Evolutionary conservation across 2,113 vertebrate genomes (phyloP).

Genomic region (Cervus canadensis): DNA sequence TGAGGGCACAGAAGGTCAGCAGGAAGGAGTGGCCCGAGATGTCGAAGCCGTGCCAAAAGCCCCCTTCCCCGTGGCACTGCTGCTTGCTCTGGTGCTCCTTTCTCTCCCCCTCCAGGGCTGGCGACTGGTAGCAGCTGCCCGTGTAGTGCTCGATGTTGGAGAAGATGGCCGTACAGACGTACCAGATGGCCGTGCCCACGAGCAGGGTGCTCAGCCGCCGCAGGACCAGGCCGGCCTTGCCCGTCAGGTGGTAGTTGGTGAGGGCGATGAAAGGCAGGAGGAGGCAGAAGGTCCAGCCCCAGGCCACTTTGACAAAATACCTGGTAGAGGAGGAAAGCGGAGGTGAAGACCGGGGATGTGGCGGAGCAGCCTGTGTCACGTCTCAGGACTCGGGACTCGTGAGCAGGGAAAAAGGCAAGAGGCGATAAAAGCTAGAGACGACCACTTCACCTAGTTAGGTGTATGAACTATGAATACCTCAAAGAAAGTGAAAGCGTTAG

Average conservation of each 20-base stretch:
- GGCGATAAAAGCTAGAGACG: neutral
- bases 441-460: neutral
- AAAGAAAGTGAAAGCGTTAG: neutral
- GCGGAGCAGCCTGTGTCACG: fast-evolving
- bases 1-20: slow-evolving; percentile 89
- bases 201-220: slow-evolving; percentile 84
- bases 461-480: neutral
- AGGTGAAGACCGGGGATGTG: neutral
- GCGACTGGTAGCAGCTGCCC: slow-evolving; percentile 82
- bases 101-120: neutral
- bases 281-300: slow-evolving; percentile 94
- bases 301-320: slow-evolving; percentile 96
- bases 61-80: slow-evolving; percentile 83
- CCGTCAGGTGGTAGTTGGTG: slow-evolving; percentile 82
- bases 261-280: slow-evolving; percentile 92
- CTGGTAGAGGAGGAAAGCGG: slow-evolving; percentile 78
- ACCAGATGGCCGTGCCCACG: slow-evolving; percentile 92
- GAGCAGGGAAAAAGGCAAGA: neutral
- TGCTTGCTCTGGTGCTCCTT: slow-evolving; percentile 76
- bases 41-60: slow-evolving; percentile 91
- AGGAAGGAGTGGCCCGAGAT: slow-evolving; percentile 97
- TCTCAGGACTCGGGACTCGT: neutral
- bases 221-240: slow-evolving; percentile 73
- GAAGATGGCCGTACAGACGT: slow-evolving; percentile 86
- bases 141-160: slow-evolving; percentile 88